These are phyloP conservation scores for Porites cylindrica DNA, from an alignment of 92 coral and sea anemone species.

Conservation along the genomic window DNA sequence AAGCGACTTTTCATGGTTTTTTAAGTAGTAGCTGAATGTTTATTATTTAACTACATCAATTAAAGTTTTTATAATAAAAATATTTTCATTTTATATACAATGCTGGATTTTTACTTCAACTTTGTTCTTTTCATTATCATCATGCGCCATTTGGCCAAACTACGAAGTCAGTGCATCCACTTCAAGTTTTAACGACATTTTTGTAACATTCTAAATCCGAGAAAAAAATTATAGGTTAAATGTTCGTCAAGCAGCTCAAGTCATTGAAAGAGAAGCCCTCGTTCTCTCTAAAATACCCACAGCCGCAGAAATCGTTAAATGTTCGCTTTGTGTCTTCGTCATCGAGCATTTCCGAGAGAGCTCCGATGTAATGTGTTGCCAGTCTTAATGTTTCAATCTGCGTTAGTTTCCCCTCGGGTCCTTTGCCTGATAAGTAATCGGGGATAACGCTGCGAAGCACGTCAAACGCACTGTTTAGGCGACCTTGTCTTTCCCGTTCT, in stretches of 20 bases:
- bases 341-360: slow-evolving; percentile 93
- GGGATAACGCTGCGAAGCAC: slow-evolving; percentile 97
- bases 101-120: background rate
- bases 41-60: background rate
- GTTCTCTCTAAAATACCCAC: slow-evolving; percentile 59
- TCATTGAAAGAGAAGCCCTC: slow-evolving; percentile 36
- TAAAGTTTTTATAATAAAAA: background rate
- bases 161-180: background rate
- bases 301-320: slow-evolving; percentile 77
- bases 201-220: background rate
- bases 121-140: background rate
- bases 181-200: background rate
- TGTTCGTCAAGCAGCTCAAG: slow-evolving; percentile 35
- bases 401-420: slow-evolving; percentile 96
- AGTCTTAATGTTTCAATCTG: slow-evolving; percentile 94
- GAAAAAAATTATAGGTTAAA: slow-evolving; percentile 6
- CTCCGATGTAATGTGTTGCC: slow-evolving; percentile 96
- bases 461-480: slow-evolving; percentile 95
- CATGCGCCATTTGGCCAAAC: background rate
- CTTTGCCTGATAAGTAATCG: slow-evolving; percentile 96
- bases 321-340: slow-evolving; percentile 67
- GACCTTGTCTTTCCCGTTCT: slow-evolving; percentile 97
- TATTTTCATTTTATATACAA: background rate
- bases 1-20: background rate
- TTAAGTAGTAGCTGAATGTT: background rate